Conservation (phyloP, 2,888 invertebrate species). For the Oegoconia quadripuncta region DNA sequence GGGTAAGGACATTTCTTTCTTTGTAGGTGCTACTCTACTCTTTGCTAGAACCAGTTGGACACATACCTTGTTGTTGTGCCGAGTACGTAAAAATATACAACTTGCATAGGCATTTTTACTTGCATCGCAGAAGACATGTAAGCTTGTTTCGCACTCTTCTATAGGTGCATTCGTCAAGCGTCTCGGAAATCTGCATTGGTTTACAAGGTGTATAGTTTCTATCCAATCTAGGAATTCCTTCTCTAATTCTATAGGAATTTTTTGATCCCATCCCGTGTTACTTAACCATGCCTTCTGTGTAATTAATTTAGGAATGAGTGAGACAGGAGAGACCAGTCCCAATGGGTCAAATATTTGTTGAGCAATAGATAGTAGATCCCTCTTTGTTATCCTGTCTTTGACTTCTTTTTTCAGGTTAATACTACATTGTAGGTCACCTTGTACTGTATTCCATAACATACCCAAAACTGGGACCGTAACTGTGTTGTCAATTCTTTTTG, state of each 20-base stretch:
- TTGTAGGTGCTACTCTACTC: slow-evolving; percentile 5
- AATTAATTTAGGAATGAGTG: too few relatives aligned
- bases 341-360: too few relatives aligned
- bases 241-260: neutral
- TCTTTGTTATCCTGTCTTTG: slow-evolving; percentile 1
- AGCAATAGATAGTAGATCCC: too few relatives aligned
- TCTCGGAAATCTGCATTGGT: slow-evolving; percentile 2
- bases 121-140: too few relatives aligned
- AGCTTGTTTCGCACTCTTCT: neutral
- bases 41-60: too few relatives aligned
- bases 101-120: too few relatives aligned
- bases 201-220: neutral
- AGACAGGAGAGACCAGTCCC: too few relatives aligned
- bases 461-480: slow-evolving; percentile 10
- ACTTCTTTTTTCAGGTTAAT: neutral
- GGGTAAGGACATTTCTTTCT: slow-evolving; percentile 4
- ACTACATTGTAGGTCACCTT: slow-evolving; percentile 8
- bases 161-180: neutral
- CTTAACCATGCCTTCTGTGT: too few relatives aligned
- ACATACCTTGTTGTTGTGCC: too few relatives aligned
- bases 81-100: too few relatives aligned
- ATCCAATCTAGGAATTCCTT: neutral
- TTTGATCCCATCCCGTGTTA: too few relatives aligned
- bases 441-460: slow-evolving; percentile 9
- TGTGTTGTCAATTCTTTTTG: neutral